Evolutionary conservation across 2,888 invertebrate species (phyloP), one percentile per base, ranked within the genome.

Genomic region (Monopis laevigella): DNA sequence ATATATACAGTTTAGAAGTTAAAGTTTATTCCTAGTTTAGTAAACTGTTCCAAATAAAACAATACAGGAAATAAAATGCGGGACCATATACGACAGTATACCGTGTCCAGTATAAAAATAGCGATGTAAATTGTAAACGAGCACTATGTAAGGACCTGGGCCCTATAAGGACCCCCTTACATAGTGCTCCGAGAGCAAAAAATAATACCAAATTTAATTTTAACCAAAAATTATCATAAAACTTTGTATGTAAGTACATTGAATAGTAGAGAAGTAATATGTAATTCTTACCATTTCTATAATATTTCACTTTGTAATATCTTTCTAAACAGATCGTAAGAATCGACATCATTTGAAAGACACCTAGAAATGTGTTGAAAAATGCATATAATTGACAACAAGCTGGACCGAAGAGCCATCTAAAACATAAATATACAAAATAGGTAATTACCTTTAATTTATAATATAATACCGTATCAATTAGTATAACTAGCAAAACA

Each of bases 381-480:
- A 83, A 84, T 44, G 81, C 84, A 51, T 74, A 83, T 41, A 83
- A 58, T 53, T 83, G 80, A 56, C 84, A 84, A 56, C 82, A 78
- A 43, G 73, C 62, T 45, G 71, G 56, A 29, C 83, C 82, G 53
- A 82, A 84, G 38, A 84, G 53, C 84, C 84, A 84, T 70, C 84
- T 84, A 61, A 45, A 72, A 44, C 42, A 27, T 40, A 43, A 43
- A 43, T 34, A 27, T n/a, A n/a, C n/a, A n/a, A n/a, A n/a, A n/a
- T n/a, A n/a, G n/a, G n/a, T n/a, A n/a, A n/a, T n/a, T n/a, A n/a
- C n/a, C n/a, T n/a, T n/a, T n/a, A n/a, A n/a, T n/a, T n/a, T n/a
- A n/a, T n/a, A n/a, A n/a, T n/a, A n/a, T n/a, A n/a, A n/a, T n/a
- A n/a, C n/a, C n/a, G n/a, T n/a, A n/a, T n/a, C n/a, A n/a, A n/a